A percentile compares a stretch with the other conserved stretches of the same genome.
Evolutionary conservation across 2,113 vertebrate genomes (phyloP).

Genomic region (Bos taurus): DNA sequence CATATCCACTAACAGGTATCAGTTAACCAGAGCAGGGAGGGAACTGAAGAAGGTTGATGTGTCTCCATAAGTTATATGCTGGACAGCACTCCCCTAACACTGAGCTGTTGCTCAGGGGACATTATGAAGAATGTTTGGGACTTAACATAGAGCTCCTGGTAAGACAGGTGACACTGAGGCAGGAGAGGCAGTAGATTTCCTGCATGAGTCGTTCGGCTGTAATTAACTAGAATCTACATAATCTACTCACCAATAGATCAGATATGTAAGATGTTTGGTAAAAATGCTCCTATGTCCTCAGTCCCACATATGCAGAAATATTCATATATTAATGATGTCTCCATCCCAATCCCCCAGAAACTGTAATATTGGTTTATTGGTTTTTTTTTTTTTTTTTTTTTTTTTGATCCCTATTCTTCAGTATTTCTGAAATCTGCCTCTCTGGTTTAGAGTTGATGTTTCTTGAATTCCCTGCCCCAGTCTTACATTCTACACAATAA

Average conservation of each 20-base stretch:
- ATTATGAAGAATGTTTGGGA: background rate
- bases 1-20: background rate
- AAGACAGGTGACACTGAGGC: background rate
- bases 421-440: too few species aligned
- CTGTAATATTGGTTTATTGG: background rate
- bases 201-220: rapidly evolving
- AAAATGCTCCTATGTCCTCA: rapidly evolving
- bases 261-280: rapidly evolving
- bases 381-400: too few species aligned
- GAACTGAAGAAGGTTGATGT: rapidly evolving
- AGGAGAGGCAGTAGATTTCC: background rate
- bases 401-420: too few species aligned
- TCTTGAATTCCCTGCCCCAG: too few species aligned
- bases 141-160: rapidly evolving
- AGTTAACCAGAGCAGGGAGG: rapidly evolving
- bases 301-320: background rate
- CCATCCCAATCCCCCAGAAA: background rate
- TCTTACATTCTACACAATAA: too few species aligned
- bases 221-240: too few species aligned
- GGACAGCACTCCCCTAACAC: background rate
- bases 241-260: background rate
- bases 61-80: rapidly evolving
- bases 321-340: background rate
- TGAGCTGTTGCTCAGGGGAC: background rate
- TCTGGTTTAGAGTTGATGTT: too few species aligned